Evolutionary conservation across 2,113 vertebrate species (phyloP), one percentile per base, ranked within the genome.

Genomic region (Carassius carassius): DNA sequence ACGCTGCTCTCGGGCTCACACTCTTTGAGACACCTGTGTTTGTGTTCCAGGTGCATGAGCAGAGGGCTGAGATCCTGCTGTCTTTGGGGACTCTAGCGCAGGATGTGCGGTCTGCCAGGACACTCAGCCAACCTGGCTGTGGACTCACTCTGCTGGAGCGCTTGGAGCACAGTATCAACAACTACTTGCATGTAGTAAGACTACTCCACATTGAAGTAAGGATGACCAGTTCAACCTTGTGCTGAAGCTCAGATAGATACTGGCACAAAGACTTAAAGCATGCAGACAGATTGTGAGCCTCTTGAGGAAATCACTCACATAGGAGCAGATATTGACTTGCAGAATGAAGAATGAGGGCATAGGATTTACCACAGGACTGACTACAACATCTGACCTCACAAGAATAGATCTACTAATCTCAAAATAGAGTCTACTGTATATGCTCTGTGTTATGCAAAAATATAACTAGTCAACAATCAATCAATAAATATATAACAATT

Each of bases 101-200:
- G 84, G 84, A 90, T 86, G 89, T 94, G 78, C 88, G 82, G 63
- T 51, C 73, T 19, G 81, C 87, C 49, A 92, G 62, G 78, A 81
- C 54, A 14, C 60, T 35, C 44, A 85, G 51, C 84, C 88, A 86
- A 62, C 29, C 89, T 69, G 86, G 77, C 78, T 94, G 93, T 88
- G 88, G 19, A 0, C 37, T 84, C 75, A 76, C 37, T 16, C 73
- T 90, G 10, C 91, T 94, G 84, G 88, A 87, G 83, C 90, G 82
- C 78, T 79, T 94, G 73, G 88, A 94, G 63, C 90, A 85, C 73
- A 94, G 91, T 86, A 87, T 93, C 85, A 90, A 89, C 82, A 93
- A 93, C 90, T 92, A 95, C 88, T 86, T 91, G 81, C 86, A 89
- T 73, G 91, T 92, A 44, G 79, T 94, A 67, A 90, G 88, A 83